phyloP scores from a whole-genome alignment of 2,888 invertebrate species.

The Zootermopsis nevadensis region DNA sequence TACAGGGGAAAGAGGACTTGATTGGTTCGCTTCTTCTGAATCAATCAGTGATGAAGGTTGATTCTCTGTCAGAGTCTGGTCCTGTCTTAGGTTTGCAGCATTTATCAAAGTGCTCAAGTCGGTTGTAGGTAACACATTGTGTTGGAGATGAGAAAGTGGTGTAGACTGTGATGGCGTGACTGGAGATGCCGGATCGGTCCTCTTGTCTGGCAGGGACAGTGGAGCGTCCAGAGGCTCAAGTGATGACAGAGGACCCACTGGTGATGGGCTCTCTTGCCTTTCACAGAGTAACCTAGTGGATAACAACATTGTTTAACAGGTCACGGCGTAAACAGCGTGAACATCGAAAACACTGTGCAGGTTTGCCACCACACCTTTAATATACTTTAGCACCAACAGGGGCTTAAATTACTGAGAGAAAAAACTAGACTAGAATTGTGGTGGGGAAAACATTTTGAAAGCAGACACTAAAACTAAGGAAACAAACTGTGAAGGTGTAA shows the following conservation, averaged over 20 bases:
- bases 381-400: too few species aligned
- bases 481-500: too few species aligned
- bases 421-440: too few species aligned
- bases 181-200: background rate
- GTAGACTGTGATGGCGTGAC: background rate
- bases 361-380: too few species aligned
- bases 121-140: background rate
- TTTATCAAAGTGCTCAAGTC: conserved; percentile 17
- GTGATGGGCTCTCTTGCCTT: conserved; percentile 53
- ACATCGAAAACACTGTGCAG: too few species aligned
- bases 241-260: background rate
- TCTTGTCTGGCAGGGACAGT: background rate
- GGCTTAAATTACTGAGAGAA: too few species aligned
- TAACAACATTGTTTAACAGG: background rate
- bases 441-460: too few species aligned
- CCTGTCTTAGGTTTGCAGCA: conserved; percentile 11
- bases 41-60: conserved; percentile 16
- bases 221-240: background rate
- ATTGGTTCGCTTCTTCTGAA: conserved; percentile 17
- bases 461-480: too few species aligned
- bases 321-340: too few species aligned
- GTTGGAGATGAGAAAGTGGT: background rate
- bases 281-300: conserved; percentile 57
- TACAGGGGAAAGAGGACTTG: conserved; percentile 40
- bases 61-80: conserved; percentile 18